phyloP scores from a whole-genome alignment of 2,888 invertebrate species.

The Drosophila acutilabella region DNA sequence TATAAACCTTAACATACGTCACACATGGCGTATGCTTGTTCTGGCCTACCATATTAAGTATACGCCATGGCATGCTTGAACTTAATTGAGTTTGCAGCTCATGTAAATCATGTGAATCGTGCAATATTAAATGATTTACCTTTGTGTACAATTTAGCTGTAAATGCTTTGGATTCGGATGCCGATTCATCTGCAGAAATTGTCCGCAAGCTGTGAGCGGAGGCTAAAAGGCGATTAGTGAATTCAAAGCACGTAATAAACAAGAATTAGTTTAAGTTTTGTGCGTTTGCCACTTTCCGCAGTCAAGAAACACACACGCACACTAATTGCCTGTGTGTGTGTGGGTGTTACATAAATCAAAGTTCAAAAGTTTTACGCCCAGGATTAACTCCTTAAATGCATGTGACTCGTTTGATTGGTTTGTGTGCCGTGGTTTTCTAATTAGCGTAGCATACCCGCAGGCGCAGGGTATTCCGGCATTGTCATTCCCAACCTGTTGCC shows the following conservation, averaged over 20 bases:
- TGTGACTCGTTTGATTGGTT: conserved; percentile 45
- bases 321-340: conserved; percentile 54
- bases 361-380: conserved; percentile 71
- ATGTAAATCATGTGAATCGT: conserved; percentile 31
- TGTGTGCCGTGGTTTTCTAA: conserved; percentile 65
- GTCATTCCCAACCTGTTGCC: conserved; percentile 56
- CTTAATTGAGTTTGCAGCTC: conserved; percentile 11
- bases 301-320: conserved; percentile 13
- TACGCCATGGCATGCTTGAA: neutral
- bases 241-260: conserved; percentile 74
- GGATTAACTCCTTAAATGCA: conserved; percentile 74
- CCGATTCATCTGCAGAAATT: conserved; percentile 27
- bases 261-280: conserved; percentile 63
- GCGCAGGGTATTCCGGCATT: conserved; percentile 40
- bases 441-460: conserved; percentile 60
- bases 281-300: conserved; percentile 48
- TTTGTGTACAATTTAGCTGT: conserved; percentile 23
- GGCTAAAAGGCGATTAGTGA: conserved; percentile 11
- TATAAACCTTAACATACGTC: neutral
- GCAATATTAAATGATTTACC: conserved; percentile 40
- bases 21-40: conserved; percentile 67
- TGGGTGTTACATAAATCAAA: conserved; percentile 72
- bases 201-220: conserved; percentile 31
- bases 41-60: neutral
- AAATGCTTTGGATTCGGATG: conserved; percentile 21